Base-by-base conservation (phyloP, 2,888 invertebrate genomes). In the Epirrhoe tristata region DNA sequence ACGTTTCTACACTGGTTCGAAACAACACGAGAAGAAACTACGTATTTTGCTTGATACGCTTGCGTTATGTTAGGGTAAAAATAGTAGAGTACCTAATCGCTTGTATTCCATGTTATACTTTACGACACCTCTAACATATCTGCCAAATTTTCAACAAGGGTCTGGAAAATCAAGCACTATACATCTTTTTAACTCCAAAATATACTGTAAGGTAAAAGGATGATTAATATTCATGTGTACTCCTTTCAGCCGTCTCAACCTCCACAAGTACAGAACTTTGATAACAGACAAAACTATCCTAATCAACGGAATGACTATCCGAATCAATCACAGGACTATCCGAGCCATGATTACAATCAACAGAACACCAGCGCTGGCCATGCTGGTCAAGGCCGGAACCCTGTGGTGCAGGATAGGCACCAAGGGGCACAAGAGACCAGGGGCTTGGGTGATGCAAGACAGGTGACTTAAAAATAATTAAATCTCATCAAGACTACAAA, bases 251-350 rank as follows among this genome's bases (percentile, higher is more conserved):
- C 69, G 8, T 8, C 61, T 8, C 69, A 65, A 36, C 65, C 69
- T 36, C 70, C 71, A 6, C 77, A 74, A 24, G 3, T 24, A 39
- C 70, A 67, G 24, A 67, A 63, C 8, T 86, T 77, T 63, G 79
- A 85, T 10, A 70, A 76, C 31, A 74, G 77, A 39, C 74, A 77
- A 7, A 74, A 66, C 31, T 85, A 78, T 63, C 77, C 79, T 39
- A 73, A 72, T 36, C 77, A 74, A 52, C 75, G 79, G 53, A 81
- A 79, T 74, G 81, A 82, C 8, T 83, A 79, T 63, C 71, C 77
- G 0, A 77, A 74, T 24, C 76, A 77, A 69, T 63, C 73, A 39
- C 72, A 69, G 51, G 77, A 77, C 34, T 81, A 80, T 50, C 63
- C 56, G 7, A 65, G 17, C 8, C 63, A 66, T 52, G 62, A 67